phyloP scores from a whole-genome alignment of 2,113 vertebrate genomes.

The Lepus americanus region DNA sequence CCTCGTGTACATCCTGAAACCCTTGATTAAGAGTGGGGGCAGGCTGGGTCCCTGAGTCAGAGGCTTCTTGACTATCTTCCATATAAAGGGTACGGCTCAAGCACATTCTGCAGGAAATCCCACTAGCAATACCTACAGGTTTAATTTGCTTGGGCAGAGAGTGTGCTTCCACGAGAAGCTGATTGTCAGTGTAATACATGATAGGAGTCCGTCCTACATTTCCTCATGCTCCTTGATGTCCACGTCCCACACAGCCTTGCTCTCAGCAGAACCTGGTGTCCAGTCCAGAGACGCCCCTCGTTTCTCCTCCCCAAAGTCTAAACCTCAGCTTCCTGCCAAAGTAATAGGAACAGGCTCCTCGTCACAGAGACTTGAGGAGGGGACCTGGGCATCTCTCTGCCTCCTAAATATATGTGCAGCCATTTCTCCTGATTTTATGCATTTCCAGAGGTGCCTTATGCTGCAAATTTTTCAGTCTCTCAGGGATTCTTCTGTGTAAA shows the following conservation, averaged over 20 bases:
- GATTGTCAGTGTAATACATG: not conserved
- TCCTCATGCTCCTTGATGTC: not conserved
- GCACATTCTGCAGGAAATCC: not conserved
- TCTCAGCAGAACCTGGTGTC: not conserved
- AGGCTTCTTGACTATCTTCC: not conserved
- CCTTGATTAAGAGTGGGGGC: not conserved
- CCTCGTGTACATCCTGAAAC: not conserved
- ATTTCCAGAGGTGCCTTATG: not conserved
- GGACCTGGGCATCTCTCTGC: not conserved
- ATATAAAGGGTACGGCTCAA: not conserved
- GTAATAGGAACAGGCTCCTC: no score
- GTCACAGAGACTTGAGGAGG: not conserved
- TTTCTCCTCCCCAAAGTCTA: not conserved
- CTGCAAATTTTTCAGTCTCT: constrained; percentile 21
- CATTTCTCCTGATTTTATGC: not conserved
- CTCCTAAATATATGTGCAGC: not conserved
- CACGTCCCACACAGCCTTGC: not conserved
- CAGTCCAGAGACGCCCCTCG: not conserved
- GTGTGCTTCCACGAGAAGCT: not conserved
- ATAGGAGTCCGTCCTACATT: not conserved
- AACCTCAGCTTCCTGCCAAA: not conserved
- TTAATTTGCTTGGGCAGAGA: not conserved
- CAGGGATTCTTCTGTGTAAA: not conserved
- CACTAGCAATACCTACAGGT: not conserved
- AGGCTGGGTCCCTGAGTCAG: not conserved